These are phyloP conservation scores for Hyla sarda DNA, from an alignment of 2,113 vertebrate species.

Conservation along the genomic window DNA sequence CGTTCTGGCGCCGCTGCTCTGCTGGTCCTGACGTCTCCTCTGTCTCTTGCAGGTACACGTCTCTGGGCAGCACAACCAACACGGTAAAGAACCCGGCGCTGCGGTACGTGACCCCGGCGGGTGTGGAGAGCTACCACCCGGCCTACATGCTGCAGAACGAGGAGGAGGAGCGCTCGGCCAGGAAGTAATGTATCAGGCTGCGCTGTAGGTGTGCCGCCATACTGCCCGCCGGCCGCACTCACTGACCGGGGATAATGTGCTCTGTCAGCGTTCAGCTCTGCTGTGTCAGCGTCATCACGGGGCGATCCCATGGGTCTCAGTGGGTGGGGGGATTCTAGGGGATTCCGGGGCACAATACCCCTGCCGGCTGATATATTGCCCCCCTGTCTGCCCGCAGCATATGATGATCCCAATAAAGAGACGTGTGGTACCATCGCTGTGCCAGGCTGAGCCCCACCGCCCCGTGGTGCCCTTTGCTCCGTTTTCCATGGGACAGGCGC, in stretches of 20 bases:
- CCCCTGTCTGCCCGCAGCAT: constrained; percentile 18
- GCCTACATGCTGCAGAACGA: constrained; percentile 89
- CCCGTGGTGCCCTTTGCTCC: constrained; percentile 63
- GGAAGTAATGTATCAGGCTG: constrained; percentile 71
- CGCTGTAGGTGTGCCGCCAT: background rate
- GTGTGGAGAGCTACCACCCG: constrained; percentile 78
- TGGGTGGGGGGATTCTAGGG: background rate
- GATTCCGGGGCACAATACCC: constrained; percentile 48
- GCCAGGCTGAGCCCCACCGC: constrained; percentile 68
- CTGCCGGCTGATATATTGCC: constrained; percentile 54
- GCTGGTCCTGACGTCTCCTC: background rate
- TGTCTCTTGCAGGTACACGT: constrained; percentile 84
- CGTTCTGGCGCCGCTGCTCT: too few species aligned
- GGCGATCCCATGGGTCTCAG: too few species aligned
- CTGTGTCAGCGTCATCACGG: background rate
- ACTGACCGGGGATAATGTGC: background rate
- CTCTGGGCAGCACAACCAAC: constrained; percentile 90
- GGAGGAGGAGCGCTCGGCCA: constrained; percentile 87
- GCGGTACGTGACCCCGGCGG: constrained; percentile 72
- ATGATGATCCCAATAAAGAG: constrained; percentile 36
- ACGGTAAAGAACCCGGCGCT: constrained; percentile 82
- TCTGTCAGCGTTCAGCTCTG: constrained; percentile 6
- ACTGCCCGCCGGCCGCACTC: too few species aligned
- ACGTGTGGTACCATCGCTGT: background rate
- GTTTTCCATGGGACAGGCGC: constrained; percentile 65